Percentiles rank a stretch among this genome's conserved stretches.
phyloP scores from a whole-genome alignment of 1,140 invertebrate genomes.

The Apis cerana region DNA sequence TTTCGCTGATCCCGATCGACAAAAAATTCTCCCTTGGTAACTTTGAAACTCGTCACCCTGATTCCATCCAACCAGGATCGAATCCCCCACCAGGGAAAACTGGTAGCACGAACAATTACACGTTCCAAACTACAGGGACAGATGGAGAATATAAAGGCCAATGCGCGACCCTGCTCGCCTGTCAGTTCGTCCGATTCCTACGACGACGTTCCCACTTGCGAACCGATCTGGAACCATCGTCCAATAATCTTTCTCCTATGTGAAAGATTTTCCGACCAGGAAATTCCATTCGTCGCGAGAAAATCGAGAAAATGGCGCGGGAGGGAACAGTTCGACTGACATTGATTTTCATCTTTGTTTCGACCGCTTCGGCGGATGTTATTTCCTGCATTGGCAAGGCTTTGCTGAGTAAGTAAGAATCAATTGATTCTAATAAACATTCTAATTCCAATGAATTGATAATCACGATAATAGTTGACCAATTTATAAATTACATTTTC shows the following conservation, averaged over 20 bases:
- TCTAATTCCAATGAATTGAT: too few species aligned
- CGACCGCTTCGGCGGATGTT: neutral
- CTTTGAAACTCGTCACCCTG: constrained; percentile 37
- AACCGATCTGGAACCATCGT: constrained; percentile 18
- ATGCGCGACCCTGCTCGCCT: constrained; percentile 54
- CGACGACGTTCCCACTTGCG: constrained; percentile 56
- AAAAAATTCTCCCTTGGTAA: neutral
- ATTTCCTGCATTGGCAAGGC: constrained; percentile 67
- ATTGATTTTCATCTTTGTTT: neutral
- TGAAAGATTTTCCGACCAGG: too few species aligned
- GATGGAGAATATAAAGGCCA: constrained; percentile 67
- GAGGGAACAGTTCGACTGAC: neutral
- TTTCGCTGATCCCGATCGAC: too few species aligned
- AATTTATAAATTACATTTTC: too few species aligned
- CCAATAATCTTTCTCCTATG: neutral
- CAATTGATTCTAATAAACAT: too few species aligned
- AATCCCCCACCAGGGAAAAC: constrained; percentile 43
- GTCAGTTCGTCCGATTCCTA: constrained; percentile 62
- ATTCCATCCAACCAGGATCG: neutral
- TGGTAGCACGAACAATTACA: constrained; percentile 53
- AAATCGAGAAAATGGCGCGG: constrained; percentile 1
- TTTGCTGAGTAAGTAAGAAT: constrained; percentile 66
- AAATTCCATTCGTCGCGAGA: too few species aligned
- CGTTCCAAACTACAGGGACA: constrained; percentile 34
- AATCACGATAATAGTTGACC: too few species aligned